Evolutionary conservation across 2,113 vertebrate genomes (phyloP), one percentile per base, ranked within the genome.

Genomic region (Mellivora capensis): DNA sequence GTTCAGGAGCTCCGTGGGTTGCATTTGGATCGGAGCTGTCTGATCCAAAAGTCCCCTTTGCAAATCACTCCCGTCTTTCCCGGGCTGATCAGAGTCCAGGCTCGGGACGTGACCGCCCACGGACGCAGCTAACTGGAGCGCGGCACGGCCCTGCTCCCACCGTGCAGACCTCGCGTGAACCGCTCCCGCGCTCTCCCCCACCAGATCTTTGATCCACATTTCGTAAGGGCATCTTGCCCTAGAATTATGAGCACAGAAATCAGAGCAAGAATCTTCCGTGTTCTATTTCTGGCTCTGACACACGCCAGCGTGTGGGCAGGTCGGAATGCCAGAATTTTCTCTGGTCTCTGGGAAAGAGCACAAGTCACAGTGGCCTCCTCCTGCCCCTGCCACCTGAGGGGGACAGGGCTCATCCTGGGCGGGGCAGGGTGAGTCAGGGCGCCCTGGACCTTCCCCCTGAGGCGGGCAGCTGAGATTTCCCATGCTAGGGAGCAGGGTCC

Each of bases 231-330:
- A 80, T 90, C 97, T 81, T 72, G 97, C 91, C 97, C 98, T 94
- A 87, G 97, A 98, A 96, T 85, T 14, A 54, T 11, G 90, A 92
- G 84, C 69, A 4, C 96, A 86, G 96, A 94, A 97, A 96, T 96
- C 97, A 96, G 97, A 97, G 76, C 97, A 61, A 80, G 93, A 85
- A 79, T 52, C 79, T 86, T 83, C 82, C 6, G 21, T 20, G 14
- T 91, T 87, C 97, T 98, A 96, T 97, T 98, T 96, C 97, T 97
- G 95, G 96, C 91, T 67, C 93, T 67, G 91, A 96, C 96, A 98
- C 95, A 91, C 88, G 57, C 57, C 3, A 14, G 69, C 21, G 39
- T 67, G 88, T 67, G 86, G 96, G 97, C 88, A 79, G 89, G 87
- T 61, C 42, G 8, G 57, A 76, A 80, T 4, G 20, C 97, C 94